phyloP scores from a whole-genome alignment of 2,113 vertebrate species.

The Sphyrna mokarran region DNA sequence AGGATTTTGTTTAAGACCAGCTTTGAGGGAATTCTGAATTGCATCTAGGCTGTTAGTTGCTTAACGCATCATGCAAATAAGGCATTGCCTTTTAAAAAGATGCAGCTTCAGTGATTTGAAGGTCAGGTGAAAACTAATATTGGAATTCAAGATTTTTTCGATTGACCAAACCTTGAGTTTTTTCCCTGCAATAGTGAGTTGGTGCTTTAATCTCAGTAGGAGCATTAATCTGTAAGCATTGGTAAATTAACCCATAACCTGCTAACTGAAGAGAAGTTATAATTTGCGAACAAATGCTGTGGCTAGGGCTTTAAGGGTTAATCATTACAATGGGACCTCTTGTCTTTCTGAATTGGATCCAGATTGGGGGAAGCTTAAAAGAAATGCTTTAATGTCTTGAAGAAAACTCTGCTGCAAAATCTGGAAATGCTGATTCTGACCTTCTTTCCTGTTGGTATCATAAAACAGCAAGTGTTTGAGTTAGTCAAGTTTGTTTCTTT shows the following conservation, averaged over 20 bases:
- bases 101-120: not conserved
- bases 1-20: conserved; percentile 6
- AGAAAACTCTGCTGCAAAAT: not conserved
- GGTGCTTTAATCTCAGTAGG: not conserved
- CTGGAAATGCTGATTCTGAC: conserved; percentile 21
- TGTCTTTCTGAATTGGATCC: conserved; percentile 24
- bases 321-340: not conserved
- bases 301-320: conserved; percentile 24
- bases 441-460: not conserved
- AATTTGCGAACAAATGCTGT: not conserved
- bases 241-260: conserved; percentile 31
- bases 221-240: conserved; percentile 28
- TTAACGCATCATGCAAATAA: not conserved
- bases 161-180: not conserved
- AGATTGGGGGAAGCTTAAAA: conserved; percentile 21
- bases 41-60: not conserved
- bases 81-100: not conserved
- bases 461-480: not conserved
- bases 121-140: not conserved
- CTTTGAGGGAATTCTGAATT: not conserved
- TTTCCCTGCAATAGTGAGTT: not conserved
- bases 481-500: conserved; percentile 20
- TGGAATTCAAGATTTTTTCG: not conserved
- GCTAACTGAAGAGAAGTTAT: conserved; percentile 1
- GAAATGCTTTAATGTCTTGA: not conserved